Evolutionary conservation across 2,888 invertebrate species (phyloP), one percentile per base, ranked within the genome.

Genomic region (Drosophila helvetica): DNA sequence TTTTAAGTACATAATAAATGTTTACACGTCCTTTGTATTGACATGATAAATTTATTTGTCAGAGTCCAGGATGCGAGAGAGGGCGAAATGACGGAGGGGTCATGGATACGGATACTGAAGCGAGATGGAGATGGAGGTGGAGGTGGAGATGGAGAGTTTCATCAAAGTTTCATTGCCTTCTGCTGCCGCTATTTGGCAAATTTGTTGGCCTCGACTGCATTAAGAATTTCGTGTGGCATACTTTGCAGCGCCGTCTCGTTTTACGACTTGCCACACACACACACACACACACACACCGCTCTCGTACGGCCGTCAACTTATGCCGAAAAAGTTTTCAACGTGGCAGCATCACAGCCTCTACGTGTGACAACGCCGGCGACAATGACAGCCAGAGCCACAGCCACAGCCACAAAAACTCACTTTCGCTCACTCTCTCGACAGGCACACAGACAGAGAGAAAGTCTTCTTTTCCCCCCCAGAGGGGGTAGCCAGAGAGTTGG

Each of bases 321-420:
- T 78, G 79, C 69, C 45, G 42, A 77, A 74, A 86, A 83, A 83
- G 83, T 79, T 78, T 73, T 53, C 70, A 81, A 84, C 76, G 79
- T 80, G 84, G 75, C 75, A 45, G 17, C 25, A 27, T 42, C 51
- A 38, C 43, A 18, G 18, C 48, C 25, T 51, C 57, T 69, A 66
- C 79, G 84, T 82, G 80, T 51, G 50, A 42, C 47, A 60, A 47
- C 30, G 25, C 18, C 53, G 18, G 54, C 33, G 38, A 22, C 50
- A 33, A 57, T 27, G 12, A 18, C 25, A 47, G 22, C 30, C 22
- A 0, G 4, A 22, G 22, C 22, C 22, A 22, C 22, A 22, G 22
- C 22, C 22, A 22, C 22, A 4, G 30, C 17, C 15, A 33, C 46
- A 54, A 27, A 56, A 72, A 66, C 69, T 74, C 63, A 70, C 58